Percentiles rank a stretch among this genome's conserved stretches.
These are phyloP conservation scores for Pheosia gnoma DNA, from an alignment of 2,888 invertebrate genomes.

Conservation along the genomic window DNA sequence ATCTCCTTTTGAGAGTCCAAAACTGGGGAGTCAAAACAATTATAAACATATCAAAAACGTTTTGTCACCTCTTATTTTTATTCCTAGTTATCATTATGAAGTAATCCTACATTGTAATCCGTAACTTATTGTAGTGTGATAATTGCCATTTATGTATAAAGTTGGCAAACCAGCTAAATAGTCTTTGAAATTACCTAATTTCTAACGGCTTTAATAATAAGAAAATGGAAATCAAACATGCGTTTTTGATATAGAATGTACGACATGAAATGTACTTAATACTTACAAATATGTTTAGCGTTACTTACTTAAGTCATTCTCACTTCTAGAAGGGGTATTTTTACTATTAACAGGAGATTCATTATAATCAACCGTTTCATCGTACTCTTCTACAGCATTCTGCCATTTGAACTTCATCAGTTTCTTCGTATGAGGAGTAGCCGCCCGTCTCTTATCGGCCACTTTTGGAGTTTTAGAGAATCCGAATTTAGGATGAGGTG, in stretches of 20 bases:
- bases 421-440: conserved; percentile 73
- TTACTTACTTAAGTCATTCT: conserved; percentile 49
- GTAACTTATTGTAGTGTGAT: too few relatives aligned
- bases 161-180: too few relatives aligned
- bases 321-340: conserved; percentile 57
- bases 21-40: conserved; percentile 28
- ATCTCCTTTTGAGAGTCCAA: conserved; percentile 56
- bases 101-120: too few relatives aligned
- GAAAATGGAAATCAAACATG: too few relatives aligned
- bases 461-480: conserved; percentile 59
- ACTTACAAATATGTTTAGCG: neutral
- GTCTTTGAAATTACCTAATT: too few relatives aligned
- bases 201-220: too few relatives aligned
- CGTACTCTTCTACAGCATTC: conserved; percentile 59
- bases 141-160: too few relatives aligned
- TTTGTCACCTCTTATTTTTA: too few relatives aligned
- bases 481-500: conserved; percentile 52
- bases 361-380: conserved; percentile 47
- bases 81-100: too few relatives aligned
- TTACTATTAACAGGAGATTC: conserved; percentile 43
- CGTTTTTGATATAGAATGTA: too few relatives aligned
- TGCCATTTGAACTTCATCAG: conserved; percentile 59
- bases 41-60: neutral
- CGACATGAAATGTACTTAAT: too few relatives aligned
- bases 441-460: conserved; percentile 50